phyloP scores from a whole-genome alignment of 2,113 vertebrate species.

The Archilochus colubris region DNA sequence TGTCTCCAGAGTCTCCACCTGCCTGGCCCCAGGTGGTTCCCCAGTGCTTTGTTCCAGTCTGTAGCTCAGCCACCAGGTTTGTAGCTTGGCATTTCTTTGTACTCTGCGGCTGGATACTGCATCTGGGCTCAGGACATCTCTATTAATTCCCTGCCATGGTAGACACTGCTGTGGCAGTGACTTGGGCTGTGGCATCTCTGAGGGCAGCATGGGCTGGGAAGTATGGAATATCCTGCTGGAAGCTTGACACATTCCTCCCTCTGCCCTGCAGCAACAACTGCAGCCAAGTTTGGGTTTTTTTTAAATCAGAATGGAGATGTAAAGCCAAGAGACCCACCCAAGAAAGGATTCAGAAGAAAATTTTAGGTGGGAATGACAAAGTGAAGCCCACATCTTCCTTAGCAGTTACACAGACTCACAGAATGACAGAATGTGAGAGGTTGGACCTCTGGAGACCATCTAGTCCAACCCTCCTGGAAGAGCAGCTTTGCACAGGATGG shows the following conservation, averaged over 20 bases:
- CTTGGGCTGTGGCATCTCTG: not conserved
- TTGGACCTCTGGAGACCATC: too few species aligned
- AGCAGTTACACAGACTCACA: not conserved
- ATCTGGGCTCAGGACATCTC: not conserved
- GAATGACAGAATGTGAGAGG: too few species aligned
- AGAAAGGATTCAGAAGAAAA: not conserved
- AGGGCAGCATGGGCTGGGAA: not conserved
- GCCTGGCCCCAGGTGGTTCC: not conserved
- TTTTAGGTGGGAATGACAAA: not conserved
- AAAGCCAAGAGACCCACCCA: not conserved
- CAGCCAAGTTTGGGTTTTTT: not conserved
- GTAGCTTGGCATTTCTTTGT: not conserved
- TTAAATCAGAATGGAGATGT: not conserved
- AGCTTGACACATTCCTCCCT: not conserved
- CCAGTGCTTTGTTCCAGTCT: not conserved
- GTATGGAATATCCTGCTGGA: not conserved
- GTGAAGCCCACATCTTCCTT: not conserved
- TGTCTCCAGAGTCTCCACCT: not conserved
- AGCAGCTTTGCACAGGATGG: too few species aligned
- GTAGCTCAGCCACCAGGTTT: not conserved
- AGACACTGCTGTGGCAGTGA: not conserved
- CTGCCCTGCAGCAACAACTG: not conserved
- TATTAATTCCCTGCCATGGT: not conserved
- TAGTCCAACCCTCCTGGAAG: too few species aligned
- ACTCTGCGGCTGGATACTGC: not conserved